phyloP scores from a whole-genome alignment of 2,888 invertebrate genomes.

The Lasioglossum morio region DNA sequence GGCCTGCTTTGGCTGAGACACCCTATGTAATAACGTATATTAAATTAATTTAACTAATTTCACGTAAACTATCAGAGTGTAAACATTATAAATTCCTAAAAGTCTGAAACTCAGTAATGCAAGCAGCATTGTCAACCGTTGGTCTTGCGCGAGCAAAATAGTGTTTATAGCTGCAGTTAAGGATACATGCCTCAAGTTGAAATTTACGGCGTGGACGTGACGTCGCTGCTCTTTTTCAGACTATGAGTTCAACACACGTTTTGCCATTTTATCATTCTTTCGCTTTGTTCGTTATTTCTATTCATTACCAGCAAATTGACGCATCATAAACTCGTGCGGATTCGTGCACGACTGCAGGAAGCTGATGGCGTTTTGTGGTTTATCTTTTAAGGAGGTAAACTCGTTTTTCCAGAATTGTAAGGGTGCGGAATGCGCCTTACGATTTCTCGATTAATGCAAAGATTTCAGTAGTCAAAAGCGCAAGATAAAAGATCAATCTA shows the following conservation, averaged over 20 bases:
- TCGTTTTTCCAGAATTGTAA: too few relatives aligned
- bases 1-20: too few relatives aligned
- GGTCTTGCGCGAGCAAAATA: background rate
- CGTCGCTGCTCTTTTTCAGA: background rate
- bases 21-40: too few relatives aligned
- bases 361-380: background rate
- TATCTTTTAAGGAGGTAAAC: background rate
- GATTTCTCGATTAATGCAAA: too few relatives aligned
- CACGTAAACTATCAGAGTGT: too few relatives aligned
- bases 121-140: background rate
- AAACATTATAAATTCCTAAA: background rate
- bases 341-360: background rate
- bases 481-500: too few relatives aligned
- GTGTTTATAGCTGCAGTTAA: background rate
- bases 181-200: background rate
- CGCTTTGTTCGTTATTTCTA: background rate
- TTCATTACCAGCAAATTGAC: background rate
- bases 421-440: too few relatives aligned
- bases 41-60: too few relatives aligned
- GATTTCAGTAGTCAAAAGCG: too few relatives aligned
- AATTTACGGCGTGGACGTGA: background rate
- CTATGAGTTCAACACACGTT: background rate
- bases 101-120: background rate
- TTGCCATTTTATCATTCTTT: background rate
- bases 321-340: background rate